Evolutionary conservation across 2,113 vertebrate genomes (phyloP).

Genomic region (Scomber scombrus): DNA sequence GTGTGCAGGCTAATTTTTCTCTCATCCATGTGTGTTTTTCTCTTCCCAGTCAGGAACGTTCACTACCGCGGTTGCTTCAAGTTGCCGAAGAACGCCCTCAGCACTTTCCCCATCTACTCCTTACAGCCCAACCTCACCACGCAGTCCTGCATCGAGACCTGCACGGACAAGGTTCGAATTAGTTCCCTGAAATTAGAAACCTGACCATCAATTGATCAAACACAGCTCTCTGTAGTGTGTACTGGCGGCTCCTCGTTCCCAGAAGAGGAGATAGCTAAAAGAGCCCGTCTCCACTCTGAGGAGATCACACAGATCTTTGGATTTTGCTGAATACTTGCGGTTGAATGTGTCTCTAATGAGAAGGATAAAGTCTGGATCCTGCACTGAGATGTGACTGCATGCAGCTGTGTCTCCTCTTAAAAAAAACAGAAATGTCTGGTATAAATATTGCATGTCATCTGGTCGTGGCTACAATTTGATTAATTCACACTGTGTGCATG

Average conservation of each 20-base stretch:
- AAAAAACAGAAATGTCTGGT: conserved; percentile 20
- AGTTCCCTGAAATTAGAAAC: not conserved
- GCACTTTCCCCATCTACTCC: conserved; percentile 86
- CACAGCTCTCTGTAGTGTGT: conserved; percentile 3
- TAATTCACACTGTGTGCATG: conserved; percentile 27
- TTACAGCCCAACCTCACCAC: conserved; percentile 88
- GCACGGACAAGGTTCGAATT: conserved; percentile 93
- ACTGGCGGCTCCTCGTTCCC: not conserved
- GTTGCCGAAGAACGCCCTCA: conserved; percentile 85
- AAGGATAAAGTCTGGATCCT: conserved; percentile 43
- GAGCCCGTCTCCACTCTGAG: conserved; percentile 15
- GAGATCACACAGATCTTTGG: conserved; percentile 29
- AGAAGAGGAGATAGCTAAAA: conserved; percentile 29
- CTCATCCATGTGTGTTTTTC: conserved; percentile 8
- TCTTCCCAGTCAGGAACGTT: conserved; percentile 88
- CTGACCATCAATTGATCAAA: conserved; percentile 32
- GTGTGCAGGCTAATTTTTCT: no score
- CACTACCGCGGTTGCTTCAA: conserved; percentile 93
- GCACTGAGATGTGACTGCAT: conserved; percentile 35
- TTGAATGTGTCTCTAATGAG: conserved; percentile 67
- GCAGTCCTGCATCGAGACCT: conserved; percentile 93
- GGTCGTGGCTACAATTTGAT: conserved; percentile 31
- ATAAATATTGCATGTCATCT: conserved; percentile 30
- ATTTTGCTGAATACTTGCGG: conserved; percentile 57
- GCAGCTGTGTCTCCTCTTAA: conserved; percentile 43